Percentiles rank a stretch among this genome's conserved stretches.
These are phyloP conservation scores for Saturnia pavonia DNA, from an alignment of 2,888 invertebrate genomes.

Conservation along the genomic window DNA sequence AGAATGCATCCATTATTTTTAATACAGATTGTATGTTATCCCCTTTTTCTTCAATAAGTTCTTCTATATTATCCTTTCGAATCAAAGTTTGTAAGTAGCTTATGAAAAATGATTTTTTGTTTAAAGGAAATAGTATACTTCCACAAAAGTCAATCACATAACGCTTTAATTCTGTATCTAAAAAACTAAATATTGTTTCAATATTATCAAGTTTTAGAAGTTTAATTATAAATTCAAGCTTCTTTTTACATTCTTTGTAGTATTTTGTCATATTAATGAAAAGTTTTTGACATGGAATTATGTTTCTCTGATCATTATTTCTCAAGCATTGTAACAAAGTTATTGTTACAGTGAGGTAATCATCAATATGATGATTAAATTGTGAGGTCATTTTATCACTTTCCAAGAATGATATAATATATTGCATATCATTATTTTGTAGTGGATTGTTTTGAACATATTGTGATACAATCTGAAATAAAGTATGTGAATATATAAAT, in stretches of 20 bases:
- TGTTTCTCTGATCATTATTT: conserved; percentile 34
- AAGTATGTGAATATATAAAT: background rate
- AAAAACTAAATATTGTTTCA: conserved; percentile 62
- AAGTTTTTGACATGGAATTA: conserved; percentile 43
- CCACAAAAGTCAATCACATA: conserved; percentile 55
- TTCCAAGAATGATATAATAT: conserved; percentile 59
- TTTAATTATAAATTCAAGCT: conserved; percentile 65
- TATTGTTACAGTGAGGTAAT: conserved; percentile 55
- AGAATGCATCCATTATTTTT: conserved; percentile 68
- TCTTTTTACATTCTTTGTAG: conserved; percentile 68
- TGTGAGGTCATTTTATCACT: conserved; percentile 59
- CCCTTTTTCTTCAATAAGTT: conserved; percentile 66
- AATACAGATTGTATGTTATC: conserved; percentile 72
- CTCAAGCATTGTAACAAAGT: conserved; percentile 56
- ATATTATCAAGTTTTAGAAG: conserved; percentile 60
- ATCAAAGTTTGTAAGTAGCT: conserved; percentile 66
- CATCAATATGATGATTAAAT: conserved; percentile 52
- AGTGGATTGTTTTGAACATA: conserved; percentile 57
- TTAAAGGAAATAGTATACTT: conserved; percentile 61
- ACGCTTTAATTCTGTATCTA: conserved; percentile 52
- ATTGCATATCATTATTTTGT: conserved; percentile 47
- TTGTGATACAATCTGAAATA: conserved; percentile 63
- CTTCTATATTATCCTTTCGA: conserved; percentile 62
- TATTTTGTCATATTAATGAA: conserved; percentile 55
- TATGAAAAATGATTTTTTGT: conserved; percentile 61